Evolutionary conservation across 1,140 invertebrate genomes (phyloP), one percentile per base, ranked within the genome.

Genomic region (Trichonephila clavipes): DNA sequence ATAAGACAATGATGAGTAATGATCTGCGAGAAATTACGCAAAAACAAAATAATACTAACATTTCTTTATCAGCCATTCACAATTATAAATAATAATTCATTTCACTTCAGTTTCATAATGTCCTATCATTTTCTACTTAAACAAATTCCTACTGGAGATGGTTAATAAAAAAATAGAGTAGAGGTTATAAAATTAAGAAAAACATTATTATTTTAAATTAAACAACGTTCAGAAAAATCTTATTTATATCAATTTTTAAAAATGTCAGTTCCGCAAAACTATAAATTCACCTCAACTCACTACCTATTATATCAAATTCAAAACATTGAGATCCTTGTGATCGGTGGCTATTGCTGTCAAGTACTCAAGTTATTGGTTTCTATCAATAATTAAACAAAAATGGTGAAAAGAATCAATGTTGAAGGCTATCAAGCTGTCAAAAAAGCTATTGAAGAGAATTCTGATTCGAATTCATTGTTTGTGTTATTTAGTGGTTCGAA

Each of bases 401-500:
- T 92, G 91, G 91, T 87, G 18, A 87, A 72, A 72, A 66, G 51
- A 85, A 87, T 92, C 2, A 66, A 61, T 7, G 91, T 92, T 0
- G 91, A 92, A 61, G 91, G 91, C 2, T 92, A 72, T 72, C 62
- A 87, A 58, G 62, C 91, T 34, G 91, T 87, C 3, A 86, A 72
- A 66, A 92, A 92, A 72, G 91, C 91, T 19, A 87, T 92, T 12
- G 21, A 28, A 28, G 91, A 92, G 58, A 69, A 86, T 87, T 92
- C 64, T 21, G 40, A 72, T 16, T 28, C 82, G 12, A 40, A 77
- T 86, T 24, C 82, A 40, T 87, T 92, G 72, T 93, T 93, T 66
- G 61, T 93, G 14, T 77, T 93, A 69, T 93, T 93, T 88, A 44
- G 44, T 40, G 92, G 92, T 21, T 77, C 92, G 34, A 88, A 93